Evolutionary conservation across 1,140 invertebrate genomes (phyloP), one percentile per base, ranked within the genome.

Genomic region (Eriocheir sinensis): DNA sequence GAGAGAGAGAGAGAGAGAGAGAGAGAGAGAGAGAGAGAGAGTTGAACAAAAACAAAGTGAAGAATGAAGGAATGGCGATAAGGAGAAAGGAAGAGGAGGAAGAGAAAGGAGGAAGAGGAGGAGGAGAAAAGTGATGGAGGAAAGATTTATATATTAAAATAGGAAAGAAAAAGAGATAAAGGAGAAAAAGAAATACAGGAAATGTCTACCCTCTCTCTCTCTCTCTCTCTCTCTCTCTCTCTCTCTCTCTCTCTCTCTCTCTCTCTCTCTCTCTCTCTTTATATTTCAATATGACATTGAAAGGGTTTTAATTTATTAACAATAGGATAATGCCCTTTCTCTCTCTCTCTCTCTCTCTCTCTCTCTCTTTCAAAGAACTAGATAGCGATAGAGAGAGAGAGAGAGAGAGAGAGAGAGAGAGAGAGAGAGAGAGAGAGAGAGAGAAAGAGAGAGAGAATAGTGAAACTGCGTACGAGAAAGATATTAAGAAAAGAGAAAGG

Each of bases 1-100:
- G 89, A 91, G 89, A 91, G 89, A 91, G 89, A 91, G 89, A 91
- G 89, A 91, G 89, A 91, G 89, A 89, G 88, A 89, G 88, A 89
- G 88, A 89, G 88, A 89, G 88, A 89, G 88, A 89, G 88, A 89
- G 88, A 89, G 88, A 89, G 88, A 89, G 88, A 88, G 80, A 83
- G 36, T 48, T 8, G 4, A 15, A 48, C 1, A n/a, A 38, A 44
- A 8, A 38, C 32, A 89, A 27, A n/a, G 53, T 30, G 89, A 60
- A 32, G 34, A 6, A 30, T 4, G 79, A 81, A 27, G 6, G 27
- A 81, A 30, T 6, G 27, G 27, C 6, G 79, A 81, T 4, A 34
- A 34, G 6, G 79, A 81, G 6, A 34, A 81, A 6, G 40, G 12
- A 34, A 38, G 38, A 40, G 85, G 32, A 27, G 30, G 38, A 15